Evolutionary conservation across 64 coral and sea anemone genomes (phyloP).

Genomic region (Platygyra sinensis): DNA sequence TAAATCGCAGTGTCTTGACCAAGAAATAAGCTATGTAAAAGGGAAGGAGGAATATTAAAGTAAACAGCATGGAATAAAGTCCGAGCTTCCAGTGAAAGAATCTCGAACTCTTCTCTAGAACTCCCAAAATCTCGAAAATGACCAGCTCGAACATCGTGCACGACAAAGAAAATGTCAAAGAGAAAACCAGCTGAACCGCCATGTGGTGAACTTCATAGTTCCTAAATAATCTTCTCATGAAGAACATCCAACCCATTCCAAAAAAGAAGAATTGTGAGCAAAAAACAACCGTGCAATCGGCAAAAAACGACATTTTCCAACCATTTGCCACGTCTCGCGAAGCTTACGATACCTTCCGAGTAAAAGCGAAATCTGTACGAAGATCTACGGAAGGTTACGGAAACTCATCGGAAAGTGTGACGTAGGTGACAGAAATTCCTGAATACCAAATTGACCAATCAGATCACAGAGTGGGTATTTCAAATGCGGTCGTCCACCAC

Average conservation of each 20-base stretch:
- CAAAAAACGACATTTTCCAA: slow-evolving; percentile 85
- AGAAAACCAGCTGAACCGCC: slow-evolving; percentile 92
- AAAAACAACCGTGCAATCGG: slow-evolving; percentile 92
- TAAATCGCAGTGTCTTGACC: slow-evolving; percentile 87
- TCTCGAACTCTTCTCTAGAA: slow-evolving; percentile 85
- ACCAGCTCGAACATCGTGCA: slow-evolving; percentile 99
- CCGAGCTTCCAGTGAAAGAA: slow-evolving; percentile 99
- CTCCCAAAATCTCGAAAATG: slow-evolving; percentile 96
- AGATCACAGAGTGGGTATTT: slow-evolving; percentile 81
- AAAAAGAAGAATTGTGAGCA: slow-evolving; percentile 95
- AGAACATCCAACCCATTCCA: slow-evolving; percentile 97
- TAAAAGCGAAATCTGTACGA: not conserved
- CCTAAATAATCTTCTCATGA: slow-evolving; percentile 98
- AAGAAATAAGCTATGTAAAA: slow-evolving; percentile 97
- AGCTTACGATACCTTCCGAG: not conserved
- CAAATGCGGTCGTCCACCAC: slow-evolving; percentile 67
- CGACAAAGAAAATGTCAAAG: slow-evolving; percentile 90
- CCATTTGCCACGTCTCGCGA: slow-evolving; percentile 61
- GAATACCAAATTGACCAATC: slow-evolving; percentile 73
- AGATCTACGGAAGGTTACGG: not conserved
- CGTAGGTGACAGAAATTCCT: slow-evolving; percentile 26
- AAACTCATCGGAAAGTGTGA: not conserved
- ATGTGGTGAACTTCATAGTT: slow-evolving; percentile 95
- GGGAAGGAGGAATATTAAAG: slow-evolving; percentile 91
- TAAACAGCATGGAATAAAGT: slow-evolving; percentile 95